Percentiles rank a stretch among this genome's conserved stretches.
These are phyloP conservation scores for Ptyas mucosa DNA, from an alignment of 2,113 vertebrate genomes.

Conservation along the genomic window DNA sequence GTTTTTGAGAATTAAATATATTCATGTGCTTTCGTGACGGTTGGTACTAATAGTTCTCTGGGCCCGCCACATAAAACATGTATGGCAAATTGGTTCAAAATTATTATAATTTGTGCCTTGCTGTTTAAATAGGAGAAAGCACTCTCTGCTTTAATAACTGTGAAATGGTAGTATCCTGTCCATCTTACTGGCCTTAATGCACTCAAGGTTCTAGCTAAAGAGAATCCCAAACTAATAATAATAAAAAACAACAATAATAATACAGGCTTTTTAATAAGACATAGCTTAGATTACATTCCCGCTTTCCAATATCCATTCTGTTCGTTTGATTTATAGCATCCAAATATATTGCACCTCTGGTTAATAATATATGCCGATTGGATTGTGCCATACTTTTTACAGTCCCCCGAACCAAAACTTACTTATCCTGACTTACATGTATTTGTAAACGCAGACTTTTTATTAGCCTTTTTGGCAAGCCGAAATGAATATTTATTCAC, in stretches of 20 bases:
- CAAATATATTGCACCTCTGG: not conserved
- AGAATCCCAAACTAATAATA: not conserved
- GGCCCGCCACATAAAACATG: not conserved
- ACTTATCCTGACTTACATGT: slow-evolving; percentile 6
- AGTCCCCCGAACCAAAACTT: not conserved
- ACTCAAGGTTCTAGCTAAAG: not conserved
- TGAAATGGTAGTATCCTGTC: not conserved
- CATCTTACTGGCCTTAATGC: not conserved
- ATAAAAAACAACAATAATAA: not conserved
- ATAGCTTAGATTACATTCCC: not conserved
- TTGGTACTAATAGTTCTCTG: slow-evolving; percentile 28
- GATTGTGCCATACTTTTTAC: not conserved
- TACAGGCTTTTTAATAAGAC: not conserved
- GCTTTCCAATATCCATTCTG: not conserved
- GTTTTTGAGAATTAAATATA: not conserved
- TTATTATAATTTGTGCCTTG: rapidly evolving
- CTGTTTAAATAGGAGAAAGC: not conserved
- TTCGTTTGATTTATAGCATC: not conserved
- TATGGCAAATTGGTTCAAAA: not conserved
- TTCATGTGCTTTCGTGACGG: not conserved
- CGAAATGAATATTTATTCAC: slow-evolving; percentile 19
- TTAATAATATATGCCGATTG: not conserved
- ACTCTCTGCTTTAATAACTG: not conserved
- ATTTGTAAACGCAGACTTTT: slow-evolving; percentile 10
- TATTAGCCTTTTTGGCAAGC: slow-evolving; percentile 21